A percentile compares a stretch with the other conserved stretches of the same genome.
phyloP scores from a whole-genome alignment of 2,888 invertebrate species.

The Brachypalpus laphriformis region DNA sequence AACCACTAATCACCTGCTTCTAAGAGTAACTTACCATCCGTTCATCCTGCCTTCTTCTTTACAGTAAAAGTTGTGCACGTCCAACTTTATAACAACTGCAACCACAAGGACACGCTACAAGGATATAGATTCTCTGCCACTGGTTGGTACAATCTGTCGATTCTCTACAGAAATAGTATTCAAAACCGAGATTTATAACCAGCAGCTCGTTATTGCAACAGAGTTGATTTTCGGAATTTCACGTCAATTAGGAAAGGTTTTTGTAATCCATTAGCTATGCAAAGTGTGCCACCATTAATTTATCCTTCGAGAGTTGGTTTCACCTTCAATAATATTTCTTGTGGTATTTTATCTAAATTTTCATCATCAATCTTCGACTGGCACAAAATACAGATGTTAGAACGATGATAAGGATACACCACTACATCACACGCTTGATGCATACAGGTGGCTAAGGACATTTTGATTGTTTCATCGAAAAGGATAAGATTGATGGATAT shows the following conservation, averaged over 20 bases:
- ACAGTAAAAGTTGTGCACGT: neutral
- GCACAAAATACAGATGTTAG: neutral
- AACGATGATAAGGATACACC: neutral
- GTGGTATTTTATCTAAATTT: neutral
- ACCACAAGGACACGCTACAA: too few species aligned
- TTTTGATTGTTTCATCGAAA: neutral
- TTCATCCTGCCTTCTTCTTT: neutral
- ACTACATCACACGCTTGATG: neutral
- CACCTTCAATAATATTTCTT: neutral
- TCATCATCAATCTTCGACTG: slow-evolving; percentile 6
- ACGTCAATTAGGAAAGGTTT: slow-evolving; percentile 6
- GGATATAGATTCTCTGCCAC: neutral
- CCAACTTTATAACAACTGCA: neutral
- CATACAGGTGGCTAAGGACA: neutral
- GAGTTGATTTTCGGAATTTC: slow-evolving; percentile 1
- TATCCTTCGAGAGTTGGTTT: neutral
- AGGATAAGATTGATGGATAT: slow-evolving; percentile 2
- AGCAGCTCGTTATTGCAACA: neutral
- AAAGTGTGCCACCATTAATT: slow-evolving; percentile 14
- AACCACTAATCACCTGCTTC: slow-evolving; percentile 41
- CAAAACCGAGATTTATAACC: neutral
- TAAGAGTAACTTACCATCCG: neutral
- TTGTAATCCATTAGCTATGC: slow-evolving; percentile 17
- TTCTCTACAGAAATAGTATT: neutral
- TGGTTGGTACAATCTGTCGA: neutral